Evolutionary conservation across 1,140 invertebrate species (phyloP), one percentile per base, ranked within the genome.

Genomic region (Patella vulgata): DNA sequence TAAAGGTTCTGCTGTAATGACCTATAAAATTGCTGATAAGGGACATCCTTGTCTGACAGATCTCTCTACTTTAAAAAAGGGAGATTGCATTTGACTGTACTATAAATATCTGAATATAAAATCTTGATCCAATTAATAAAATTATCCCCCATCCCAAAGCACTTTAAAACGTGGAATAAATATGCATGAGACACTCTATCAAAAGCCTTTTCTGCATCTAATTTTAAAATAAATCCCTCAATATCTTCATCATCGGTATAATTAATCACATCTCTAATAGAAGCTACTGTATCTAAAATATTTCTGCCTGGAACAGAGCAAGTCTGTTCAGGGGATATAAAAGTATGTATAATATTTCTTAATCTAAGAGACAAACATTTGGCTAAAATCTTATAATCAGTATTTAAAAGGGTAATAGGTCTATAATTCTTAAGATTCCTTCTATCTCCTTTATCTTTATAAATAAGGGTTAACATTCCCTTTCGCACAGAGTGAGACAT

Each of bases 1-100:
- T 27, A 75, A 66, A 21, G 74, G 75, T 53, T 86, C 81, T 1
- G 85, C 65, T 0, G 73, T 75, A 1, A 87, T 53, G 51, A n/a
- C n/a, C n/a, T n/a, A n/a, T n/a, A n/a, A n/a, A n/a, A n/a, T n/a
- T n/a, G n/a, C n/a, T n/a, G n/a, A 82, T 3, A 85, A 44, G 0
- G 82, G 81, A 59, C 80, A 82, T 4, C 85, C 83, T 62, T 85
- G 84, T 8, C 70, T 64, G 0, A 86, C 80, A 23, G 81, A 77
- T 0, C 81, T n/a, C 0, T 33, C 23, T 75, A n/a, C n/a, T n/a
- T n/a, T n/a, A n/a, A n/a, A n/a, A n/a, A n/a, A n/a, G n/a, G n/a
- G n/a, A n/a, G n/a, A n/a, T n/a, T n/a, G n/a, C n/a, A n/a, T n/a
- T n/a, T n/a, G n/a, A n/a, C n/a, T n/a, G n/a, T n/a, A n/a, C n/a